Evolutionary conservation across 2,888 invertebrate species (phyloP), one percentile per base, ranked within the genome.

Genomic region (Zele albiditarsus): DNA sequence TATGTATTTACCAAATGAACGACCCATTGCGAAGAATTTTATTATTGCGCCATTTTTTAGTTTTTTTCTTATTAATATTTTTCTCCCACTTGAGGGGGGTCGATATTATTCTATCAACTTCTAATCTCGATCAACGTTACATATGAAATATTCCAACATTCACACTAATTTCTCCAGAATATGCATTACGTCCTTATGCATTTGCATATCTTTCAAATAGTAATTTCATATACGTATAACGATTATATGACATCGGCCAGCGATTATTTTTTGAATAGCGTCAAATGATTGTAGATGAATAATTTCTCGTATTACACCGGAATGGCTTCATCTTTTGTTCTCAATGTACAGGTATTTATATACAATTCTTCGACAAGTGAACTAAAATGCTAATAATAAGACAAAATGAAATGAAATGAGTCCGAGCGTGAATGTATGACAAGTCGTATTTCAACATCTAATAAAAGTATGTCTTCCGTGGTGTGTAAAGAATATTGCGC

Each of bases 1-100:
- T 68, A 65, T 65, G 63, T 78, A 80, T 60, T 66, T 78, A 76
- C 77, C 80, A 80, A 79, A 78, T 77, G 71, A 75, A 77, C 74
- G 62, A 76, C 77, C 78, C 77, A 74, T 63, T 38, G 57, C 62
- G 60, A 72, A 16, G 72, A 71, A 73, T 75, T 71, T 69, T 69
- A 71, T 71, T 71, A 73, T 73, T 66, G 53, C 72, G 79, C 79
- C 77, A 79, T 79, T 76, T 73, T 33, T 49, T 10, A n/a, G 0
- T 60, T 53, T 60, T 20, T 8, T 23, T 27, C 25, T 60, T 12
- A 6, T 3, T 20, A 14, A 25, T 28, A 6, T 20, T 8, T 42
- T 42, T 14, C 2, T 42, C 14, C 14, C 8, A 42, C 14, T 42
- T 2, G 8, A 42, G 8, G 14, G 8, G 14, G 2, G 14, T 42